Evolutionary conservation across 35 echinoderm and acorn worm species (phyloP).

Genomic region (Amphiura filiformis): DNA sequence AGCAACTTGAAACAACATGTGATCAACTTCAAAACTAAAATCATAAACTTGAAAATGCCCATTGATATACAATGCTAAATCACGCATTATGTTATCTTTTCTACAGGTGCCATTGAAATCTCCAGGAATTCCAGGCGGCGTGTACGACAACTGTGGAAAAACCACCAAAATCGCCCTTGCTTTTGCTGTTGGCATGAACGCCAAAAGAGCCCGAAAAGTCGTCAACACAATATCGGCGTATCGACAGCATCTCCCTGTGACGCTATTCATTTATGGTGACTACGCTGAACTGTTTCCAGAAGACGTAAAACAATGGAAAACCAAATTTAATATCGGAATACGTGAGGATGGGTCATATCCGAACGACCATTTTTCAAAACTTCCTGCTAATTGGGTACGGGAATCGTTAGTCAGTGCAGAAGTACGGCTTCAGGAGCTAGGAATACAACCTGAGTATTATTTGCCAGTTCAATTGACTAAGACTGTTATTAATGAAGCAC

Average conservation of each 20-base stretch:
- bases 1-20: too few species aligned
- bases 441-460: slow-evolving; percentile 2
- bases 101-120: slow-evolving; percentile 25
- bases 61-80: too few species aligned
- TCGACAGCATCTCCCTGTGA: neutral
- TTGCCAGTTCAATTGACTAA: neutral
- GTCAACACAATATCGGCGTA: slow-evolving; percentile 15
- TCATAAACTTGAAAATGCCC: too few species aligned
- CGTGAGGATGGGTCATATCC: slow-evolving; percentile 18
- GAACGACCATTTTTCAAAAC: neutral
- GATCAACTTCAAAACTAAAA: too few species aligned
- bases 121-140: slow-evolving; percentile 17
- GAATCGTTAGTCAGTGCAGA: slow-evolving; percentile 28
- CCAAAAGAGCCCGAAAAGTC: slow-evolving; percentile 39
- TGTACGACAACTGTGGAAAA: slow-evolving; percentile 8
- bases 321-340: slow-evolving; percentile 26
- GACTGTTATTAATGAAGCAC: neutral
- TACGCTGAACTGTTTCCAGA: slow-evolving; percentile 33
- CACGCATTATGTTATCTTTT: neutral
- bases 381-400: neutral
- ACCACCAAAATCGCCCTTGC: neutral
- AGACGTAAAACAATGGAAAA: slow-evolving; percentile 11
- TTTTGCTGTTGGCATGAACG: slow-evolving; percentile 48
- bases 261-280: slow-evolving; percentile 44
- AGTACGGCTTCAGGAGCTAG: slow-evolving; percentile 29